Evolutionary conservation across 2,113 vertebrate species (phyloP).

Genomic region (Cololabis saira): DNA sequence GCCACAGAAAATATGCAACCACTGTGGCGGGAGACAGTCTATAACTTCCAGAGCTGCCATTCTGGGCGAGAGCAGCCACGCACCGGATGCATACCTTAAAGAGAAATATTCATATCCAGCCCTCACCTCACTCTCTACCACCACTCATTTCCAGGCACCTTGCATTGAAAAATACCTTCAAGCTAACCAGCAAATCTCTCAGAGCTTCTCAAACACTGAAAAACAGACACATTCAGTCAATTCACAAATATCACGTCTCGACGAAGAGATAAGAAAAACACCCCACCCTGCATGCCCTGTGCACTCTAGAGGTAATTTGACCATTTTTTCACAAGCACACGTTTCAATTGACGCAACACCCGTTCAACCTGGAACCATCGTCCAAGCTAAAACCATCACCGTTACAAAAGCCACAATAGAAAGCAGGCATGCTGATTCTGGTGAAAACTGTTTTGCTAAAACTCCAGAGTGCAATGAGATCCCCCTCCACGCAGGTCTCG

Average conservation of each 20-base stretch:
- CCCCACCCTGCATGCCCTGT: slow-evolving; percentile 60
- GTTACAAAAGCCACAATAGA: slow-evolving; percentile 68
- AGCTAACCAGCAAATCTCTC: slow-evolving; percentile 32
- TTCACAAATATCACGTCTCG: slow-evolving; percentile 48
- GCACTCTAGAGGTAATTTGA: slow-evolving; percentile 35
- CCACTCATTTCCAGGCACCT: slow-evolving; percentile 12
- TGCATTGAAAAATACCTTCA: slow-evolving; percentile 18
- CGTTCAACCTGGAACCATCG: slow-evolving; percentile 14
- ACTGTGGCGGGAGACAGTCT: slow-evolving; percentile 69
- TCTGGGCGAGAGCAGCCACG: slow-evolving; percentile 8
- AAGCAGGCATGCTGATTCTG: slow-evolving; percentile 26
- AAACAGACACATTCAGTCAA: slow-evolving; percentile 34
- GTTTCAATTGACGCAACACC: neutral
- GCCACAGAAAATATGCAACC: slow-evolving; percentile 68
- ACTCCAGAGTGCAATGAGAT: neutral
- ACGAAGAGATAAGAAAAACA: slow-evolving; percentile 45
- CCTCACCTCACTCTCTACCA: neutral
- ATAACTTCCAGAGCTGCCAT: slow-evolving; percentile 5
- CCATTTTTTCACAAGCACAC: slow-evolving; percentile 12
- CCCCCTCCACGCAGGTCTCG: slow-evolving; percentile 30
- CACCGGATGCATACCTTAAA: slow-evolving; percentile 3
- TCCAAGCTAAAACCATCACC: slow-evolving; percentile 52
- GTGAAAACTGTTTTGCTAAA: neutral
- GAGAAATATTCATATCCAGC: slow-evolving; percentile 30
- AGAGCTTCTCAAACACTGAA: slow-evolving; percentile 30